Evolutionary conservation across 2,888 invertebrate genomes (phyloP), one percentile per base, ranked within the genome.

Genomic region (Cephus pygmeus): DNA sequence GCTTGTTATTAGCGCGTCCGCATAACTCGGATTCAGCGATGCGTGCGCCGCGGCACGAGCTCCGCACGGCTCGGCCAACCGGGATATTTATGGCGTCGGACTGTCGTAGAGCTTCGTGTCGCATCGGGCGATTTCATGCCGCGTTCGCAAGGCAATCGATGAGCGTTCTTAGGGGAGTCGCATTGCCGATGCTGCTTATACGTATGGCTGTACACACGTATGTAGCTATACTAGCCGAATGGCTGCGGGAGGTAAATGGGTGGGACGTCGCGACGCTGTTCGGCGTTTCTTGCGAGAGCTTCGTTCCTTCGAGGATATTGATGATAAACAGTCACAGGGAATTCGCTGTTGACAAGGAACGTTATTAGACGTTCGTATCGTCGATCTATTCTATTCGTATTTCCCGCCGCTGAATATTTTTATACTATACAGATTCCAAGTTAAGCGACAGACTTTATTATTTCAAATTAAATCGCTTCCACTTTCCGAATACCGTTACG

Each of bases 1-100:
- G 87, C 86, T 87, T 87, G 90, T 89, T 89, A 89, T 90, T 90
- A 89, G 89, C 90, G 86, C 89, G 88, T 88, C 85, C 84, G 84
- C 89, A 89, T 89, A 89, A 88, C 88, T 89, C 83, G 87, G 83
- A 88, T 87, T 88, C 89, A 87, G 80, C 88, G 87, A 86, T 87
- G 88, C 87, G 87, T 87, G 86, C 83, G 81, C 80, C 81, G 77
- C 79, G 81, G 76, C 79, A 75, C 36, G 76, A 34, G 56, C 56
- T 56, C 56, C 15, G 9, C 56, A 23, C 71, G 71, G 71, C 71
- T 31, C 71, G 71, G 12, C 71, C 31, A 34, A 15, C 33, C 71
- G 33, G 77, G 82, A 82, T 81, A 82, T 83, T 83, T 82, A 83
- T 82, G 83, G 81, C 81, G 74, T 69, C 81, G 69, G 76, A 79